Evolutionary conservation across 2,113 vertebrate species (phyloP).

Genomic region (Etheostoma cragini): DNA sequence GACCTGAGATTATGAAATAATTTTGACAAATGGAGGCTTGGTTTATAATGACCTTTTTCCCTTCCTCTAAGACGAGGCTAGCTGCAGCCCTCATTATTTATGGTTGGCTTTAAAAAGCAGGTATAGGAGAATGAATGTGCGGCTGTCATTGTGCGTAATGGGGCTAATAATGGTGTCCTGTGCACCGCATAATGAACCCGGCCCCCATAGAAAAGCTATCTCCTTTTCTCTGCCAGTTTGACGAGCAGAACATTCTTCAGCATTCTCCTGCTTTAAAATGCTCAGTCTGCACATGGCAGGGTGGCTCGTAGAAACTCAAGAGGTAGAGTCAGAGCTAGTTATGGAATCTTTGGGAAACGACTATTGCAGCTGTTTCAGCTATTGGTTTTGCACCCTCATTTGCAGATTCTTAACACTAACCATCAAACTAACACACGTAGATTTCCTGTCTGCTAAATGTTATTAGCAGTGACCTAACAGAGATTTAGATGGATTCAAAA

Average conservation of each 20-base stretch:
- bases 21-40: constrained; percentile 84
- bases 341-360: constrained; percentile 46
- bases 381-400: constrained; percentile 63
- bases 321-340: constrained; percentile 4
- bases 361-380: constrained; percentile 56
- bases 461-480: constrained; percentile 21
- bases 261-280: constrained; percentile 48
- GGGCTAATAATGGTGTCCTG: constrained; percentile 85
- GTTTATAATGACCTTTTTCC: constrained; percentile 82
- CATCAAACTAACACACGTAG: constrained; percentile 64
- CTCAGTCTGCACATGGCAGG: constrained; percentile 40
- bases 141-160: constrained; percentile 86
- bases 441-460: constrained; percentile 60
- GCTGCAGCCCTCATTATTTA: constrained; percentile 81
- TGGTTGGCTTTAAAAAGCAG: constrained; percentile 84
- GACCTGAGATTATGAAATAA: constrained; percentile 83
- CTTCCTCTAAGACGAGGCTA: constrained; percentile 62
- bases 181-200: constrained; percentile 80
- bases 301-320: constrained; percentile 33
- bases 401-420: constrained; percentile 69
- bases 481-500: constrained; percentile 61
- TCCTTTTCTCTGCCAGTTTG: constrained; percentile 46
- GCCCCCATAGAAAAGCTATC: constrained; percentile 69
- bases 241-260: constrained; percentile 50
- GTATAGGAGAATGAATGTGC: constrained; percentile 84